These are phyloP conservation scores for Leptinotarsa peninsularis DNA, from an alignment of 2,888 invertebrate genomes.

Conservation along the genomic window DNA sequence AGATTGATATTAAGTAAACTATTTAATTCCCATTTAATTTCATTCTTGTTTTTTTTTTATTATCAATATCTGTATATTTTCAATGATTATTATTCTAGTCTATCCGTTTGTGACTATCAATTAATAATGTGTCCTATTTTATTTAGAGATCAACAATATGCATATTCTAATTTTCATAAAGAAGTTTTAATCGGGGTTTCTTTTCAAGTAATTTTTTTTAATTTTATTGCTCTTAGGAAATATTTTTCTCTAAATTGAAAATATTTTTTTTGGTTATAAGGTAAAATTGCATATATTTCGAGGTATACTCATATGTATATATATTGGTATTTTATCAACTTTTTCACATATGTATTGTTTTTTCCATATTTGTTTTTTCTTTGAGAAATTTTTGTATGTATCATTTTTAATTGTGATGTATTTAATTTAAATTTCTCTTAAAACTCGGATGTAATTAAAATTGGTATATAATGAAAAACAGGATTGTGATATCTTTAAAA, in stretches of 20 bases:
- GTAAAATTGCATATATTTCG: not conserved
- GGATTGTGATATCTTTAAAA: too few species aligned
- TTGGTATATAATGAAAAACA: not conserved
- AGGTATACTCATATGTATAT: not conserved
- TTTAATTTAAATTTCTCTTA: not conserved
- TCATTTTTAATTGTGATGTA: not conserved
- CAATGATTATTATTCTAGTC: slow-evolving; percentile 40
- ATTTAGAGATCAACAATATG: slow-evolving; percentile 11
- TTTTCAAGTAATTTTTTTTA: slow-evolving; percentile 3
- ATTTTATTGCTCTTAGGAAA: not conserved
- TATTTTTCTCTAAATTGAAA: slow-evolving; percentile 12
- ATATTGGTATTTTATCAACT: slow-evolving; percentile 4
- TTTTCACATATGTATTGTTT: not conserved
- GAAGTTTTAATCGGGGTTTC: slow-evolving; percentile 14
- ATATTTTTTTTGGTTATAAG: slow-evolving; percentile 9
- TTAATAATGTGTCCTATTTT: slow-evolving; percentile 28
- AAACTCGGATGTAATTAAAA: not conserved
- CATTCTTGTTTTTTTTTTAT: slow-evolving; percentile 22
- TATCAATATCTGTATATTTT: slow-evolving; percentile 42
- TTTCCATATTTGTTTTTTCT: not conserved
- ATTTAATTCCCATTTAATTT: slow-evolving; percentile 29
- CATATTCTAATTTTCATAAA: slow-evolving; percentile 18
- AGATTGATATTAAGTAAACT: slow-evolving; percentile 44
- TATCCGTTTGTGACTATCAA: slow-evolving; percentile 39
- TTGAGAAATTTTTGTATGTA: not conserved